Evolutionary conservation across 2,797 vertebrate genomes (phyloP).

Genomic region (Poeciliopsis presidionis): DNA sequence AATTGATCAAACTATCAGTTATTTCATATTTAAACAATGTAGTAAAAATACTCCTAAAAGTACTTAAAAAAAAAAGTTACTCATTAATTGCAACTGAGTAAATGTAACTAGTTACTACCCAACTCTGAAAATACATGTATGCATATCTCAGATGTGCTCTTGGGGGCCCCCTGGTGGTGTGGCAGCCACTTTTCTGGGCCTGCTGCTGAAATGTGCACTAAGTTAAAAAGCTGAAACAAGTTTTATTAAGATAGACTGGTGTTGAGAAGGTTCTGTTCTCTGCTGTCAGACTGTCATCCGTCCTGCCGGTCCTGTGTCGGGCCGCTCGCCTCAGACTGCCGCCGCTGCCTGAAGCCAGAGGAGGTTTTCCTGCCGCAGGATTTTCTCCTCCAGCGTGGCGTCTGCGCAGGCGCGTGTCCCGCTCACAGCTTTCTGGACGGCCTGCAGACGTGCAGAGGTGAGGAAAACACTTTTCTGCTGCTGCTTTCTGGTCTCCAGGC

Average conservation of each 20-base stretch:
- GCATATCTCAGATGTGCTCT: too few relatives aligned
- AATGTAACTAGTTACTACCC: too few relatives aligned
- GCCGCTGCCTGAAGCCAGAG: constrained; percentile 78
- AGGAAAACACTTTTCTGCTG: neutral
- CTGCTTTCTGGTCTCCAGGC: neutral
- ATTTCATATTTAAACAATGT: too few relatives aligned
- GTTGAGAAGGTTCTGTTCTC: neutral
- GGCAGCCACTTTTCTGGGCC: too few relatives aligned
- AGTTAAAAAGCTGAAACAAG: too few relatives aligned
- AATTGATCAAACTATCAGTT: too few relatives aligned
- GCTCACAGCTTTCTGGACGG: constrained; percentile 77
- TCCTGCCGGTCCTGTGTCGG: constrained; percentile 89
- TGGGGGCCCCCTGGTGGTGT: too few relatives aligned
- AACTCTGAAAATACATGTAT: too few relatives aligned
- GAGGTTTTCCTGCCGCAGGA: constrained; percentile 77
- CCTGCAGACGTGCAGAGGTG: constrained; percentile 85
- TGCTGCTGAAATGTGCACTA: too few relatives aligned
- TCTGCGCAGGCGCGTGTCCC: constrained; percentile 83
- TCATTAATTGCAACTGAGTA: too few relatives aligned
- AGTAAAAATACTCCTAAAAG: too few relatives aligned
- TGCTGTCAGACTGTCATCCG: constrained; percentile 83
- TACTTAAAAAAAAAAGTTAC: too few relatives aligned
- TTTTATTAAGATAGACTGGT: neutral
- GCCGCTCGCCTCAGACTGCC: constrained; percentile 80
- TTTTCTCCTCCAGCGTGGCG: constrained; percentile 62